phyloP scores from a whole-genome alignment of 2,888 invertebrate genomes.

The Endotricha flammealis region DNA sequence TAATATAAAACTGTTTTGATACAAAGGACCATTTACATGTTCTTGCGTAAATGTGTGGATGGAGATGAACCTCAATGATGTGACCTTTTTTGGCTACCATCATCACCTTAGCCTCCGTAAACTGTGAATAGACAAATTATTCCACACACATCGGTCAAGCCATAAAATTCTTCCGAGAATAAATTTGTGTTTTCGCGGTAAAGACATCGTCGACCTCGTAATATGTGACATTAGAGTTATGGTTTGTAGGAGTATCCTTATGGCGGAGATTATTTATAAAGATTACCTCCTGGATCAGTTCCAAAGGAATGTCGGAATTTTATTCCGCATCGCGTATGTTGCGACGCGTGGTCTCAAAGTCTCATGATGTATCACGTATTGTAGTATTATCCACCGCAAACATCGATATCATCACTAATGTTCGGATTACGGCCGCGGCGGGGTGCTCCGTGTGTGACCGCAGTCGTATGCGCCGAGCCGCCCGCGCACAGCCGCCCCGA shows the following conservation, averaged over 20 bases:
- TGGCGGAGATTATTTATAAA: conserved; percentile 41
- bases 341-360: conserved; percentile 38
- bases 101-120: too few relatives aligned
- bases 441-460: conserved; percentile 57
- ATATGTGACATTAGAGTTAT: conserved; percentile 5
- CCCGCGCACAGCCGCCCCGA: conserved; percentile 65
- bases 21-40: too few relatives aligned
- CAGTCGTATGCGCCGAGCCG: conserved; percentile 67
- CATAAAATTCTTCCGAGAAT: not conserved
- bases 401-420: conserved; percentile 66
- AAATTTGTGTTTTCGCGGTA: not conserved
- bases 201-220: conserved; percentile 4
- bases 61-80: too few relatives aligned
- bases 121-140: too few relatives aligned
- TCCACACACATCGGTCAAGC: too few relatives aligned
- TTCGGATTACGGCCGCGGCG: conserved; percentile 65
- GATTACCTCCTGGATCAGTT: conserved; percentile 53
- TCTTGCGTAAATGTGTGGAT: too few relatives aligned
- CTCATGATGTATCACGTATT: conserved; percentile 48
- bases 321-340: conserved; percentile 30
- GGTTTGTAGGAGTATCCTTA: conserved; percentile 24
- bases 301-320: conserved; percentile 58
- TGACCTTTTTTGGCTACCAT: too few relatives aligned
- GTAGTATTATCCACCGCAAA: conserved; percentile 66
- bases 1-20: too few relatives aligned